These are phyloP conservation scores for Phrynocephalus versicolor DNA, from an alignment of 2,113 vertebrate genomes.

Conservation along the genomic window DNA sequence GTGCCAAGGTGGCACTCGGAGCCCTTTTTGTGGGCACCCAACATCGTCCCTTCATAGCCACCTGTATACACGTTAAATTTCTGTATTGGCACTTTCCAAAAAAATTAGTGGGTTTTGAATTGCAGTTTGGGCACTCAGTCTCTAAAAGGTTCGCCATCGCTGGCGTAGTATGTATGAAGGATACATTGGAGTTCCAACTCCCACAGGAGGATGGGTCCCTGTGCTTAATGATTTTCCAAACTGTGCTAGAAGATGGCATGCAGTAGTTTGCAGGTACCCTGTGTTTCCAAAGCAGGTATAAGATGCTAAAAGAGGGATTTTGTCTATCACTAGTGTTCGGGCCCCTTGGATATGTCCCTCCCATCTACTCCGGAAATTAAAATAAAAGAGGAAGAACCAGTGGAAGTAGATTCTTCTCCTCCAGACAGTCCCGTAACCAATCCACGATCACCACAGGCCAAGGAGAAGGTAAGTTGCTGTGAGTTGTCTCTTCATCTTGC, in stretches of 20 bases:
- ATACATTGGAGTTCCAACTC: neutral
- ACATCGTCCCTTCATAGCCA: too few species aligned
- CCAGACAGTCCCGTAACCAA: slow-evolving; percentile 84
- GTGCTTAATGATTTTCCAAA: neutral
- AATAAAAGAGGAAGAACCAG: slow-evolving; percentile 90
- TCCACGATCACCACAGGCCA: slow-evolving; percentile 65
- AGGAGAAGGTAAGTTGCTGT: slow-evolving; percentile 70
- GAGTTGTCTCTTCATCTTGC: fast-evolving
- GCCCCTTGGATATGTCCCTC: slow-evolving; percentile 90
- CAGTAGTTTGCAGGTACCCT: neutral
- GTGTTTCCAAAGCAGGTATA: neutral
- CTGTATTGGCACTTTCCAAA: too few species aligned
- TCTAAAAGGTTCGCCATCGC: too few species aligned
- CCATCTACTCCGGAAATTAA: slow-evolving; percentile 85
- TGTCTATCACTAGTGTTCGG: slow-evolving; percentile 65
- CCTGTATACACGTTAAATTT: too few species aligned
- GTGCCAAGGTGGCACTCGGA: too few species aligned
- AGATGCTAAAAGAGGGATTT: neutral
- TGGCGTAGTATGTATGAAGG: neutral
- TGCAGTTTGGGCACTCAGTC: too few species aligned
- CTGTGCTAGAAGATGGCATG: neutral
- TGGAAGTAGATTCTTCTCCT: slow-evolving; percentile 91
- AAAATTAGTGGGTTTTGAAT: too few species aligned
- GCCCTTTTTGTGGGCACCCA: too few species aligned
- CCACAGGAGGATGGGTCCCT: too few species aligned